These are phyloP conservation scores for Camelus dromedarius DNA, from an alignment of 2,113 vertebrate species.

Conservation along the genomic window DNA sequence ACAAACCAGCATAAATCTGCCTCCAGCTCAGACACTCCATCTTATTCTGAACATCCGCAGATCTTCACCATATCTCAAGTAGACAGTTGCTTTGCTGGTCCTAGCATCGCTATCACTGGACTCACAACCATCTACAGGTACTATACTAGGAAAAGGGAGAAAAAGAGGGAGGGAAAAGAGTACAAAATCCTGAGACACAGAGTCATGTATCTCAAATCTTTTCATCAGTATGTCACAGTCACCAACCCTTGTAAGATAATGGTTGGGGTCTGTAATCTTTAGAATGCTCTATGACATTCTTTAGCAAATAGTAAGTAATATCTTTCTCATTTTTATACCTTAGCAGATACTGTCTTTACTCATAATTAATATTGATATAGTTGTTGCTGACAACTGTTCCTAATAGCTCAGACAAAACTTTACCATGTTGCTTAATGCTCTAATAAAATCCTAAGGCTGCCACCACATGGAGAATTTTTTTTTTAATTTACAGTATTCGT, in stretches of 20 bases:
- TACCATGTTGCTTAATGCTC: not conserved
- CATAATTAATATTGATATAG: not conserved
- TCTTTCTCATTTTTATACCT: not conserved
- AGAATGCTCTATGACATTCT: not conserved
- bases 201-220: not conserved
- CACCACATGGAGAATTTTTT: not conserved
- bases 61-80: not conserved
- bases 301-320: not conserved
- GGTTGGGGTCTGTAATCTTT: not conserved
- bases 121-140: constrained; percentile 36
- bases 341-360: not conserved
- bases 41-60: not conserved
- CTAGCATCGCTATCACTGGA: not conserved
- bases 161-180: fast-evolving
- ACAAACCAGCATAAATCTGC: not conserved
- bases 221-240: not conserved
- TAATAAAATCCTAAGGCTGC: not conserved
- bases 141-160: not conserved
- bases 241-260: not conserved
- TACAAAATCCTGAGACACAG: not conserved
- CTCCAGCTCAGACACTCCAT: not conserved
- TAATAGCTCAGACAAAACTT: not conserved
- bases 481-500: not conserved
- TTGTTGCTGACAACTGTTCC: not conserved
- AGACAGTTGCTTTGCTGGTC: not conserved